These are phyloP conservation scores for Anhinga anhinga DNA, from an alignment of 2,113 vertebrate genomes.

Conservation along the genomic window DNA sequence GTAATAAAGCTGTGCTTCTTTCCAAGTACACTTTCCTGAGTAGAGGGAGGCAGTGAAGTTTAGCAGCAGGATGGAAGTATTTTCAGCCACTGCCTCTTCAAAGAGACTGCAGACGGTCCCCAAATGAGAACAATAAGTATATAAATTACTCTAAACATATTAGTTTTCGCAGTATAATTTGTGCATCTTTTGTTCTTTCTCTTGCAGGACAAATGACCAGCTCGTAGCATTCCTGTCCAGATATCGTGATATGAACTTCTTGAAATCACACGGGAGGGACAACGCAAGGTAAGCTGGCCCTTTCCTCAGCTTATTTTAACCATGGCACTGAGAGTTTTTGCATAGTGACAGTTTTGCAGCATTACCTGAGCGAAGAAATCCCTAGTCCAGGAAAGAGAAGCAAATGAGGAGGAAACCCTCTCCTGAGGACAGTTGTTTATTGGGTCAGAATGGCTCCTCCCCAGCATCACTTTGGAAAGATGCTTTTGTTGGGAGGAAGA, in stretches of 20 bases:
- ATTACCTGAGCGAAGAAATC: not conserved
- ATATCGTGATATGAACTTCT: slow-evolving; percentile 96
- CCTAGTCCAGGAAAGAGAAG: not conserved
- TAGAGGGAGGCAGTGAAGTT: not conserved
- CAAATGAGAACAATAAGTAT: not conserved
- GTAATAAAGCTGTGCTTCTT: not conserved
- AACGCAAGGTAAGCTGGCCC: slow-evolving; percentile 87
- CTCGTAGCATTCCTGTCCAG: slow-evolving; percentile 94
- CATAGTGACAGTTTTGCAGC: not conserved
- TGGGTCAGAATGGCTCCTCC: not conserved
- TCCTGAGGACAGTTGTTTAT: not conserved
- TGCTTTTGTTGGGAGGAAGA: not conserved
- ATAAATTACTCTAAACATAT: too few species aligned
- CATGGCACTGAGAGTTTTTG: not conserved
- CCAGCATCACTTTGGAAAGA: not conserved
- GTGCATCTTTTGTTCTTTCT: not conserved
- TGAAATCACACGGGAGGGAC: slow-evolving; percentile 97
- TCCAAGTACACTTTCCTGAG: not conserved
- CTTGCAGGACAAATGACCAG: slow-evolving; percentile 91
- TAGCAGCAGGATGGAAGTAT: not conserved
- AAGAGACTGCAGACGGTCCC: not conserved
- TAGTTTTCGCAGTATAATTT: not conserved
- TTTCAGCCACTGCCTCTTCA: not conserved
- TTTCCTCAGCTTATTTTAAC: not conserved
- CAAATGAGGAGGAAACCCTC: not conserved